Evolutionary conservation across 2,113 vertebrate genomes (phyloP).

Genomic region (Myxocyprinus asiaticus): DNA sequence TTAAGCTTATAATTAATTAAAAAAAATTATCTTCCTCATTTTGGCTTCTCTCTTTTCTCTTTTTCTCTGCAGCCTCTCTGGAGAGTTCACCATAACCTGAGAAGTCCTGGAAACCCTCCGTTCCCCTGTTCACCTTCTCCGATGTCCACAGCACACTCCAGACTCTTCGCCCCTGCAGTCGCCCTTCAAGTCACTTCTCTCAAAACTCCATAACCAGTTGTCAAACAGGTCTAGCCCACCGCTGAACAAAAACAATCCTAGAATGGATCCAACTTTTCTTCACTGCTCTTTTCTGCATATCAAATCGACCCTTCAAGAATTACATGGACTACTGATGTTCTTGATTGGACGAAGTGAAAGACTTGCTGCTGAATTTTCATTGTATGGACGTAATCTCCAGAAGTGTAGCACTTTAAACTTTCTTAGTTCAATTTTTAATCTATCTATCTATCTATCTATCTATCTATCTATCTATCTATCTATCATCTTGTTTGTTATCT

Average conservation of each 20-base stretch:
- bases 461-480: too few species aligned
- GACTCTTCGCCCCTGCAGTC: not conserved
- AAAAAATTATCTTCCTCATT: not conserved
- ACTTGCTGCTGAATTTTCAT: slow-evolving; percentile 35
- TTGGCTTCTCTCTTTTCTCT: not conserved
- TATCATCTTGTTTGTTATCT: too few species aligned
- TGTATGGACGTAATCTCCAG: slow-evolving; percentile 56
- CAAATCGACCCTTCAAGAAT: slow-evolving; percentile 4
- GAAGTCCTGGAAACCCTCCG: slow-evolving; percentile 27
- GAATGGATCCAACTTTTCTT: not conserved
- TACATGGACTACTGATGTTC: slow-evolving; percentile 14
- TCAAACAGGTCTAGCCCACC: not conserved
- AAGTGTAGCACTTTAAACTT: slow-evolving; percentile 59
- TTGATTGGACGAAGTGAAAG: slow-evolving; percentile 26
- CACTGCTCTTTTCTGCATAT: not conserved
- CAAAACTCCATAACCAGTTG: not conserved
- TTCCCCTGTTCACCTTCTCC: not conserved
- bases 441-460: not conserved
- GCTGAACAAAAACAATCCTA: not conserved
- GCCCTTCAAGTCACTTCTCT: not conserved
- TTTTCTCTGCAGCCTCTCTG: slow-evolving; percentile 71
- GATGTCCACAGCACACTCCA: slow-evolving; percentile 32
- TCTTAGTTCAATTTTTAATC: slow-evolving; percentile 38
- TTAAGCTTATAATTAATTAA: too few species aligned
- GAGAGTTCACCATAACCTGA: slow-evolving; percentile 75